Evolutionary conservation across 2,113 vertebrate genomes (phyloP).

Genomic region (Pterophyllum scalare): DNA sequence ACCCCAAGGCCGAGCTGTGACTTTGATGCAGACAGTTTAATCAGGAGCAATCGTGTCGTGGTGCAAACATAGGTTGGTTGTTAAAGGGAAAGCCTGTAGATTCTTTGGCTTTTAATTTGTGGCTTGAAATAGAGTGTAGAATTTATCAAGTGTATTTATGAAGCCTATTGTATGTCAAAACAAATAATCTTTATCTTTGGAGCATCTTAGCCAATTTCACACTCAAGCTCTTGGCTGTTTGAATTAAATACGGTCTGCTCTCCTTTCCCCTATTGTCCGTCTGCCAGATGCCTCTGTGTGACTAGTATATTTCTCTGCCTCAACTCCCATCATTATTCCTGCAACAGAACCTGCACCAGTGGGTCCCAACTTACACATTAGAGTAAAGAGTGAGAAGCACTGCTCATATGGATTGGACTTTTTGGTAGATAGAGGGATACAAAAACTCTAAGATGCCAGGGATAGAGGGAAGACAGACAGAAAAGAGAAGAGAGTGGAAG

Average conservation of each 20-base stretch:
- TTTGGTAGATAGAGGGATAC: slow-evolving; percentile 17
- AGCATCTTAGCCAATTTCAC: slow-evolving; percentile 67
- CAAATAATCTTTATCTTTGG: slow-evolving; percentile 20
- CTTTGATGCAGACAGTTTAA: slow-evolving; percentile 59
- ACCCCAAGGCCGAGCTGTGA: slow-evolving; percentile 45
- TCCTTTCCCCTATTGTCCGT: slow-evolving; percentile 41
- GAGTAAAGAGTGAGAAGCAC: slow-evolving; percentile 43
- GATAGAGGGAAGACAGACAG: slow-evolving; percentile 4
- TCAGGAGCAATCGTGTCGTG: slow-evolving; percentile 36
- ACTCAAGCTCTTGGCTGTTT: slow-evolving; percentile 41
- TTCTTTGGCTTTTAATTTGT: slow-evolving; percentile 23
- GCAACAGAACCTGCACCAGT: slow-evolving; percentile 40
- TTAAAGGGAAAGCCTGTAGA: slow-evolving; percentile 6
- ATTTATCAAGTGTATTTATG: slow-evolving; percentile 13
- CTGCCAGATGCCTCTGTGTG: slow-evolving; percentile 42
- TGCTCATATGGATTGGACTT: slow-evolving; percentile 50
- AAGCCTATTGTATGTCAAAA: slow-evolving; percentile 7
- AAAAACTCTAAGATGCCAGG: slow-evolving; percentile 12
- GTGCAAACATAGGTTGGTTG: slow-evolving; percentile 9
- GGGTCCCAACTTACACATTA: slow-evolving; percentile 57
- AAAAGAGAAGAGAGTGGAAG: neutral
- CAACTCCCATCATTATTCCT: slow-evolving; percentile 61
- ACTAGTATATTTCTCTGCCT: slow-evolving; percentile 26
- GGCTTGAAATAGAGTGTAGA: slow-evolving; percentile 14
- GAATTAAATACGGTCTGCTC: slow-evolving; percentile 54